Evolutionary conservation across 2,113 vertebrate species (phyloP).

Genomic region (Anser cygnoides): DNA sequence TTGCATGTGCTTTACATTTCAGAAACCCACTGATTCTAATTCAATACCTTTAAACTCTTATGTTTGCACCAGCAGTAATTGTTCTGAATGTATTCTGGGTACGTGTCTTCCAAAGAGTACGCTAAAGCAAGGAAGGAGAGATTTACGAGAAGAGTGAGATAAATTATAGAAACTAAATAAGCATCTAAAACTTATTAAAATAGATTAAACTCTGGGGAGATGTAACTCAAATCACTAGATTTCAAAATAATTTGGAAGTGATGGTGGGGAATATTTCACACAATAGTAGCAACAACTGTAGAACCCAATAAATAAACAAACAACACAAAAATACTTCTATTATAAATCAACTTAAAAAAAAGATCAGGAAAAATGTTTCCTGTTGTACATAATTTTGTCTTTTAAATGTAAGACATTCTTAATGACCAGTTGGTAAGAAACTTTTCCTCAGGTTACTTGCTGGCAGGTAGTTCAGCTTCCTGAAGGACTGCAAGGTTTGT

Average conservation of each 20-base stretch:
- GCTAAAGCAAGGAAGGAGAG: background rate
- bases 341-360: background rate
- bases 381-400: background rate
- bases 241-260: background rate
- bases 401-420: background rate
- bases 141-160: background rate
- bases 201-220: background rate
- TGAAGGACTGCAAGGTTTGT: background rate
- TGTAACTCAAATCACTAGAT: background rate
- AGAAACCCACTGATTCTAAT: background rate
- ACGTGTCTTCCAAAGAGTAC: background rate
- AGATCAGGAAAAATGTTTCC: background rate
- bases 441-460: background rate
- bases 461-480: background rate
- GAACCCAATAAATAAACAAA: background rate
- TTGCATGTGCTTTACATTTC: background rate
- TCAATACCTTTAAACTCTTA: background rate
- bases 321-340: background rate
- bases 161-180: background rate
- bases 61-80: background rate
- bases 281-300: background rate
- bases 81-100: background rate
- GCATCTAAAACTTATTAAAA: conserved; percentile 1
- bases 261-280: background rate
- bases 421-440: background rate